phyloP scores from a whole-genome alignment of 1,140 invertebrate species.

The Oncopeltus fasciatus region DNA sequence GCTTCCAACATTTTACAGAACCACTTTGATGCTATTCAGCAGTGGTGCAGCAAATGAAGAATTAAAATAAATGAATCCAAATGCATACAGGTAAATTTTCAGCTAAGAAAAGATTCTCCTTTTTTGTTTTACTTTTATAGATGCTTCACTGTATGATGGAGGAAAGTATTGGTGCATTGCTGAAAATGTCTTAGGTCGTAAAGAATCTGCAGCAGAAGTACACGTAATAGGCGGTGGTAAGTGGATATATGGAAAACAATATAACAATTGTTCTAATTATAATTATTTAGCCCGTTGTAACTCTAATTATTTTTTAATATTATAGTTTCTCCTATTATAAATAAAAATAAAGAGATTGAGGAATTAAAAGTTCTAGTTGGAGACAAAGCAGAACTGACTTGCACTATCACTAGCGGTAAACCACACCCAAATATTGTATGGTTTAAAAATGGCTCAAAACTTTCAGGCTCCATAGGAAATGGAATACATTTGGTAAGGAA shows the following conservation, averaged over 20 bases:
- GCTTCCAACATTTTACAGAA: no score
- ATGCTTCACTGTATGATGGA: constrained; percentile 19
- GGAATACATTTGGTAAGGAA: constrained; percentile 1
- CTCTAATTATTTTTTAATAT: no score
- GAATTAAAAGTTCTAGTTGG: constrained; percentile 9
- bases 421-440: constrained; percentile 20
- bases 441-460: constrained; percentile 15
- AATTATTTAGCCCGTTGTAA: no score
- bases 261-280: not conserved
- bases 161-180: constrained; percentile 22
- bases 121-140: constrained; percentile 15
- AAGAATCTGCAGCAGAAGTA: constrained; percentile 11
- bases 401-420: constrained; percentile 13
- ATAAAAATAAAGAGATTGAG: not conserved
- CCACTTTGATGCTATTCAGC: no score
- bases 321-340: not conserved
- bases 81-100: no score
- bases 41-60: no score
- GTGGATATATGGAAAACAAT: not conserved
- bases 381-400: constrained; percentile 13
- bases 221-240: constrained; percentile 22
- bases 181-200: constrained; percentile 22
- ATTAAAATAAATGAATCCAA: no score
- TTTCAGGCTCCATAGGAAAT: not conserved
- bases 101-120: no score